Conservation (phyloP, 30 jellyfish, hydroid and myxozoan species). For the Chironex yamaguchii region DNA sequence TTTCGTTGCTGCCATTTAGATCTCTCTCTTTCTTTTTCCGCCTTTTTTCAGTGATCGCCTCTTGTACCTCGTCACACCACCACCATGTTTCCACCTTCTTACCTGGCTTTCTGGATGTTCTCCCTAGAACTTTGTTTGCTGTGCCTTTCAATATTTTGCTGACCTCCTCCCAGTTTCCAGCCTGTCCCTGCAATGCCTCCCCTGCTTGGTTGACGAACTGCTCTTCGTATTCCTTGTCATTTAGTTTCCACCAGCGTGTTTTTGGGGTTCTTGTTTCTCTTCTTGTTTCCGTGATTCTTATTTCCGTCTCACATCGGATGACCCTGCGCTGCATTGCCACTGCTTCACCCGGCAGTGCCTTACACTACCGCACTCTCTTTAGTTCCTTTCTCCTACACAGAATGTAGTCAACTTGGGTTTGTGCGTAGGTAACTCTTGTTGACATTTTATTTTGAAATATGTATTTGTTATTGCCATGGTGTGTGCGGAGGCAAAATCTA, state of each 20-base stretch:
- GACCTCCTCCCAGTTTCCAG: not conserved
- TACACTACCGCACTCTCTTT: not conserved
- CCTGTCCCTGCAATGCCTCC: no score
- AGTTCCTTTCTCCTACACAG: not conserved
- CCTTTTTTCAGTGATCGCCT: not conserved
- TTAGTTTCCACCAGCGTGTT: conserved; percentile 13
- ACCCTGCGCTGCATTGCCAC: not conserved
- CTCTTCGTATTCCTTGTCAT: not conserved
- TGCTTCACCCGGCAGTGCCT: conserved; percentile 4
- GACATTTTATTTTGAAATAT: not conserved
- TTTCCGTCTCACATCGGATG: not conserved
- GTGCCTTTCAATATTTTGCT: no score
- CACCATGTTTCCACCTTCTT: conserved; percentile 12
- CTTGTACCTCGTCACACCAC: conserved; percentile 19
- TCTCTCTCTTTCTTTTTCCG: not conserved
- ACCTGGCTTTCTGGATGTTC: no score
- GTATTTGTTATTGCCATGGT: conserved; percentile 4
- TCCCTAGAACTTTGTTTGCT: no score
- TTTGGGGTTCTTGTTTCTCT: no score
- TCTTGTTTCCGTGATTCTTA: not conserved
- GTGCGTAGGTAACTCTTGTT: conserved; percentile 6
- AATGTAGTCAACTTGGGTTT: conserved; percentile 5
- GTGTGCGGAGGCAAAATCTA: no score
- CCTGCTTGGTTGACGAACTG: not conserved
- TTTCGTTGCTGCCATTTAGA: not conserved